Evolutionary conservation across 2,888 invertebrate genomes (phyloP), one percentile per base, ranked within the genome.

Genomic region (Sphecodes monilicornis): DNA sequence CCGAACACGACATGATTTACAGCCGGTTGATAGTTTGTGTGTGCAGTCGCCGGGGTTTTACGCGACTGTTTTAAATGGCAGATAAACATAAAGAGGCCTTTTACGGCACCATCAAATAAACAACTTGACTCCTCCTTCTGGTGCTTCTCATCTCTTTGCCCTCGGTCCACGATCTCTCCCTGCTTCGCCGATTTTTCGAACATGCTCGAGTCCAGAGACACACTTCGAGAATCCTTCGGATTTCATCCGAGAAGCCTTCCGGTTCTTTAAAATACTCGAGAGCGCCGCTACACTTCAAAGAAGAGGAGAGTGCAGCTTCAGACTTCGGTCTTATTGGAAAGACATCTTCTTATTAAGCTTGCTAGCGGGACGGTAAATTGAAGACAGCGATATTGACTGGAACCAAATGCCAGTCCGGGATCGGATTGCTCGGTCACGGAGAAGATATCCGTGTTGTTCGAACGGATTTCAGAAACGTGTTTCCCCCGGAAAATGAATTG

Each of bases 91-190:
- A 95, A 94, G 94, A 94, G 94, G 94, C 93, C 94, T 95, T 95
- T 95, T 95, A 95, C 93, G 93, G 93, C 93, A 92, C 94, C 94
- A 94, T 95, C 94, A 94, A 94, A 95, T 95, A 94, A 95, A 95
- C 94, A 94, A 94, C 94, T 94, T 94, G 94, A 94, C 94, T 95
- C 93, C 94, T 94, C 93, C 94, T 93, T 91, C 92, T 91, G 92
- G 91, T 76, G 80, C 72, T 54, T 76, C 71, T 64, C 78, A n/a
- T 80, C 73, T n/a, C 74, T 75, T 79, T 60, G 68, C 76, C 79
- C 66, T 36, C 72, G 57, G 41, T 77, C 73, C 70, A 54, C 64
- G 79, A 32, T 73, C 66, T 41, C 69, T 32, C 39, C 74, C 46
- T 70, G 69, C 68, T 74, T 39, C 75, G 60, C 72, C 60, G 86